Percentiles rank a stretch among this genome's conserved stretches.
Conservation (phyloP, 2,113 vertebrate species). For the Haemorhous mexicanus region DNA sequence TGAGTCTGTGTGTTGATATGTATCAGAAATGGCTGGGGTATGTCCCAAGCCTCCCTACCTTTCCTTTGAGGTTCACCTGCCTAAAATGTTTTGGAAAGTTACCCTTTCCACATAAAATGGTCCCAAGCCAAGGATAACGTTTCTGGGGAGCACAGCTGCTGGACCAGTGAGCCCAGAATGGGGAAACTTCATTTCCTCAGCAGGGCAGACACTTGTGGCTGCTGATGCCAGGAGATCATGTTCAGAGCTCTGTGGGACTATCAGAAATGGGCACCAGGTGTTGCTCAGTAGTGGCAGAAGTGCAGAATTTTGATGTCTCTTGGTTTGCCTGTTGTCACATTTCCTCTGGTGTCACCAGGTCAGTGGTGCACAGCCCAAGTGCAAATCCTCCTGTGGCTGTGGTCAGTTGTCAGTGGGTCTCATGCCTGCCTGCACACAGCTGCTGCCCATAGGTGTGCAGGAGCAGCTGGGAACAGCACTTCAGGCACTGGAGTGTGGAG, state of each 20-base stretch:
- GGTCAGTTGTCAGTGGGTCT: neutral
- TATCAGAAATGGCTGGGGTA: neutral
- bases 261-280: neutral
- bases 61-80: neutral
- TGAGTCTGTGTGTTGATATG: neutral
- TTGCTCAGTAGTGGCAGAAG: neutral
- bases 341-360: neutral
- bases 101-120: neutral
- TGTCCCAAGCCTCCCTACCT: neutral
- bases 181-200: neutral
- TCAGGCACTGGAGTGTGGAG: neutral
- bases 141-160: neutral
- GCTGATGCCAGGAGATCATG: neutral
- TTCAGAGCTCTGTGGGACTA: neutral
- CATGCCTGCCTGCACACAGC: neutral
- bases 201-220: neutral
- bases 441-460: neutral
- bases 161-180: neutral
- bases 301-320: neutral
- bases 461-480: neutral
- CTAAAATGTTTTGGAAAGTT: neutral
- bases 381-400: neutral
- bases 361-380: neutral
- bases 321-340: neutral
- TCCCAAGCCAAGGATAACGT: neutral